These are phyloP conservation scores for Malacoraja senta DNA, from an alignment of 2,797 vertebrate species.

Conservation along the genomic window DNA sequence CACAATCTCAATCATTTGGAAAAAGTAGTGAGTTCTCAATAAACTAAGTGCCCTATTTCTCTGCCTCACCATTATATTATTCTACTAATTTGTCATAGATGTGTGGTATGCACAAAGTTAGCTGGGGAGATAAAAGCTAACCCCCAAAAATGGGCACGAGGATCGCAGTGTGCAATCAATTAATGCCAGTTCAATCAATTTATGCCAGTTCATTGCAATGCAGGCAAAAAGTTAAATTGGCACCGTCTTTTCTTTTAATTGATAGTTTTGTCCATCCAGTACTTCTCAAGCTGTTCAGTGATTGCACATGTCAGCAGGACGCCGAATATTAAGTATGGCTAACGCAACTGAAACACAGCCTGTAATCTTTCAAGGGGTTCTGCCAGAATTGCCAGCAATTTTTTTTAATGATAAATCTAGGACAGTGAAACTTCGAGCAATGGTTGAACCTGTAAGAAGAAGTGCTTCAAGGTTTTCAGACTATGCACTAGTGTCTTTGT, in stretches of 20 bases:
- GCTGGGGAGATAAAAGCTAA: background rate
- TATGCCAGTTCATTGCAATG: too few relatives aligned
- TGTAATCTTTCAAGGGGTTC: background rate
- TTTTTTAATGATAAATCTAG: too few relatives aligned
- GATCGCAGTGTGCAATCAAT: background rate
- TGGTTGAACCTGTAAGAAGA: background rate
- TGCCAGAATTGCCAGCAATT: too few relatives aligned
- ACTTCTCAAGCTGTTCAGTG: background rate
- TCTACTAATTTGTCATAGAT: background rate
- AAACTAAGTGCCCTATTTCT: too few relatives aligned
- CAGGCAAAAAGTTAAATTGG: background rate
- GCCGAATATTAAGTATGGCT: background rate
- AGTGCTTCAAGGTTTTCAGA: background rate
- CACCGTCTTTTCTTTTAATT: background rate
- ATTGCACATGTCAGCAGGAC: background rate
- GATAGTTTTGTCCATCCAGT: background rate
- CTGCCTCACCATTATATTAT: too few relatives aligned
- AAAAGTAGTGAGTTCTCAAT: too few relatives aligned
- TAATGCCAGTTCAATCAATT: too few relatives aligned
- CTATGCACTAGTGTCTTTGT: background rate
- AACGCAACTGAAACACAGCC: background rate
- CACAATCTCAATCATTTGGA: too few relatives aligned
- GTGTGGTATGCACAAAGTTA: background rate
- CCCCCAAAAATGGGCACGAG: background rate
- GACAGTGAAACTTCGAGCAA: too few relatives aligned